Evolutionary conservation across 2,797 vertebrate species (phyloP).

Genomic region (Cryptoblepharus egeriae): DNA sequence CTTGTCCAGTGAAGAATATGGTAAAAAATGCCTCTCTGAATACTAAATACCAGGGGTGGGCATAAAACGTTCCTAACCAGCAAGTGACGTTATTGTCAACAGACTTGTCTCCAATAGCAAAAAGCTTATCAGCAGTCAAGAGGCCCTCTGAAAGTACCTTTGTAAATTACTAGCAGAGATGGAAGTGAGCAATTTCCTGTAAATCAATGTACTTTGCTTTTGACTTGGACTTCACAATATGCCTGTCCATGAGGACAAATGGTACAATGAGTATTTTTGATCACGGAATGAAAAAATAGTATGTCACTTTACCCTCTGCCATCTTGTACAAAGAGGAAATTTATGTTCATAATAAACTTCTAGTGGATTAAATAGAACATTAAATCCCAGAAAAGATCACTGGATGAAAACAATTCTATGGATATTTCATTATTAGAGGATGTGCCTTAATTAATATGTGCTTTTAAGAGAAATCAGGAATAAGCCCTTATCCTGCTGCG

Average conservation of each 20-base stretch:
- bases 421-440: conserved; percentile 62
- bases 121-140: conserved; percentile 66
- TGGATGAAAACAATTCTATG: conserved; percentile 63
- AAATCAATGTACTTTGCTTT: conserved; percentile 82
- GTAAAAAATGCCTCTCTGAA: conserved; percentile 73
- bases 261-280: conserved; percentile 65
- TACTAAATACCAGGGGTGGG: conserved; percentile 63
- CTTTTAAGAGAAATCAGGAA: conserved; percentile 59
- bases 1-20: conserved; percentile 64
- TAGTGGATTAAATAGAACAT: conserved; percentile 68
- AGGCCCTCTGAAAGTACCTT: conserved; percentile 65
- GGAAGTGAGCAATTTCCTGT: conserved; percentile 80
- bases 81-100: conserved; percentile 69
- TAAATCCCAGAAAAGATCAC: conserved; percentile 58
- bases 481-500: conserved; percentile 44
- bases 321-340: conserved; percentile 61
- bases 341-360: conserved; percentile 65
- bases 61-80: conserved; percentile 72
- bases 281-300: conserved; percentile 43
- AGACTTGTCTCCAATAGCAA: conserved; percentile 64
- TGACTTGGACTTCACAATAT: conserved; percentile 75
- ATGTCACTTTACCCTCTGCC: conserved; percentile 63
- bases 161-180: conserved; percentile 72
- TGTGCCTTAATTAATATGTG: conserved; percentile 68
- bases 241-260: conserved; percentile 73